Percentiles rank a stretch among this genome's conserved stretches.
phyloP scores from a whole-genome alignment of 1,140 invertebrate species.

The Yoshiicerus persimilis region DNA sequence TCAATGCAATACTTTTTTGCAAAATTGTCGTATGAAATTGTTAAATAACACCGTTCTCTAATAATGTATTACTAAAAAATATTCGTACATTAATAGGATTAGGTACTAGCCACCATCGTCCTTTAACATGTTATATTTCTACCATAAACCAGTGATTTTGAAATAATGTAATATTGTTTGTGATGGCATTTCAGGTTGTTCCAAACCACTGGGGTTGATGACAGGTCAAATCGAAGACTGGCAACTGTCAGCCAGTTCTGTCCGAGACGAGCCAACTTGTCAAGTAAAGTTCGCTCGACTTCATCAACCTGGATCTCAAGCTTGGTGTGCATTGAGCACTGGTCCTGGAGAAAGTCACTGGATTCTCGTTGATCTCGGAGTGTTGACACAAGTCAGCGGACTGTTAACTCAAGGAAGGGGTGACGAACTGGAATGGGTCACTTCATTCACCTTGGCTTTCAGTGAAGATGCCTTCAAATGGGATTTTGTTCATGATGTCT shows the following conservation, averaged over 20 bases:
- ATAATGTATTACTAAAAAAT: too few species aligned
- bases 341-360: conserved; percentile 57
- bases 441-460: conserved; percentile 37
- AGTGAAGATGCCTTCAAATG: conserved; percentile 49
- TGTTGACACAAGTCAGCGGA: conserved; percentile 53
- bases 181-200: conserved; percentile 51
- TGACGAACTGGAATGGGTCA: conserved; percentile 48
- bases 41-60: too few species aligned
- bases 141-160: too few species aligned
- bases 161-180: background rate
- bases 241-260: conserved; percentile 62
- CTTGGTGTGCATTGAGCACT: conserved; percentile 42
- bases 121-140: too few species aligned
- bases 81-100: too few species aligned
- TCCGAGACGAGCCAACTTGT: conserved; percentile 58
- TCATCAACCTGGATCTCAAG: conserved; percentile 55
- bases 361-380: conserved; percentile 59
- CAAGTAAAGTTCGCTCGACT: conserved; percentile 61
- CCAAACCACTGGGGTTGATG: conserved; percentile 60
- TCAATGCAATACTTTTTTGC: too few species aligned
- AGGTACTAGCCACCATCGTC: too few species aligned
- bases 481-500: conserved; percentile 46
- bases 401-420: conserved; percentile 47
- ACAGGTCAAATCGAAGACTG: conserved; percentile 62
- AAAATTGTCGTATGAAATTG: too few species aligned